These are phyloP conservation scores for Marisa cornuarietis DNA, from an alignment of 1,140 invertebrate species.

Conservation along the genomic window DNA sequence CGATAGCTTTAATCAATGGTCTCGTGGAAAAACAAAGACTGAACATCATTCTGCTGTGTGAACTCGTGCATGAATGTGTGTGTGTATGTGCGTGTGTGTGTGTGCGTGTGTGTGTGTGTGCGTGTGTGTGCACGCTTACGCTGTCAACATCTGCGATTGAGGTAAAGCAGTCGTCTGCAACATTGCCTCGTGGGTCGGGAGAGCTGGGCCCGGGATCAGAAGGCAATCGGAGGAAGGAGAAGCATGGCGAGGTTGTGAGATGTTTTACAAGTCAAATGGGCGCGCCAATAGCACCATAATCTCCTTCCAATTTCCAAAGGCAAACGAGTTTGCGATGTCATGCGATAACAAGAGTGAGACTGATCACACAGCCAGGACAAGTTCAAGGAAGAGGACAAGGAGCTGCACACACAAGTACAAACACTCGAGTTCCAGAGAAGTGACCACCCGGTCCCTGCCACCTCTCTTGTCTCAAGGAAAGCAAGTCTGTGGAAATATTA, in stretches of 20 bases:
- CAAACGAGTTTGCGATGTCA: background rate
- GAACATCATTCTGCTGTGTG: background rate
- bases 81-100: too few species aligned
- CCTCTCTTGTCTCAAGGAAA: too few species aligned
- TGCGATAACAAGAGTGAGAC: too few species aligned
- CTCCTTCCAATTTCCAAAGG: background rate
- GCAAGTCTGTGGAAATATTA: too few species aligned
- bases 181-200: too few species aligned
- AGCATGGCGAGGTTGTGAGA: background rate
- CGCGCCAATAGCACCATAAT: background rate
- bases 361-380: too few species aligned
- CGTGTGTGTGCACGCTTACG: background rate
- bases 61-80: background rate
- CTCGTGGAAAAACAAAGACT: background rate
- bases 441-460: too few species aligned
- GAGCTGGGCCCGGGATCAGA: background rate
- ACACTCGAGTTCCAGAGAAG: too few species aligned
- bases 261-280: background rate
- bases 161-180: too few species aligned
- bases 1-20: background rate
- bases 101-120: constrained; percentile 9
- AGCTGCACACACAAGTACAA: too few species aligned
- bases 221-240: background rate
- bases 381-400: too few species aligned
- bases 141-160: background rate